phyloP scores from a whole-genome alignment of 2,888 invertebrate species.

The Endotricha flammealis region DNA sequence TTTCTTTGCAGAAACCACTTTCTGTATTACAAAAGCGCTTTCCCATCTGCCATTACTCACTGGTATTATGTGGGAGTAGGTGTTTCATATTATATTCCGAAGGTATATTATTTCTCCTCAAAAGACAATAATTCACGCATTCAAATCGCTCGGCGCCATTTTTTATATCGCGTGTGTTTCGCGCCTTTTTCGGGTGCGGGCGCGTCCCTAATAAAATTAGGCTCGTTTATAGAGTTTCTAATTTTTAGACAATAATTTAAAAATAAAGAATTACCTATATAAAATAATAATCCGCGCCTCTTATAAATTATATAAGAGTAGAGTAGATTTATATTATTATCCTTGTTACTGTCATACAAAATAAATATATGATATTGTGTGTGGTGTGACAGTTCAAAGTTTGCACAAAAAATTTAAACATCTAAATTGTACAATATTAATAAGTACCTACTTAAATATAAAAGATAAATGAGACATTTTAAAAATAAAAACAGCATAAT shows the following conservation, averaged over 20 bases:
- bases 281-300: no score
- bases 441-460: no score
- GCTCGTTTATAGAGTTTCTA: conserved; percentile 48
- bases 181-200: conserved; percentile 76
- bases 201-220: conserved; percentile 77
- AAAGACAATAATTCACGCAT: conserved; percentile 77
- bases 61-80: conserved; percentile 40
- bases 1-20: conserved; percentile 17
- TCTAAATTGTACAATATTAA: no score
- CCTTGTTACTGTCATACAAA: no score
- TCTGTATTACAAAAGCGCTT: conserved; percentile 23
- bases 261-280: no score
- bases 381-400: no score
- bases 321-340: no score
- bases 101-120: conserved; percentile 70
- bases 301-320: no score
- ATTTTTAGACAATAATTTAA: conserved; percentile 44
- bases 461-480: no score
- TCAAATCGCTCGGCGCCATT: conserved; percentile 75
- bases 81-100: conserved; percentile 56
- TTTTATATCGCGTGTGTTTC: conserved; percentile 79
- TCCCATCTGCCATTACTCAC: conserved; percentile 46
- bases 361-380: no score
- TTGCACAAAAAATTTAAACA: no score
- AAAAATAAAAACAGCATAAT: no score